A percentile compares a stretch with the other conserved stretches of the same genome.
Conservation (phyloP, 1,140 invertebrate species). For the Zaprionus davidi region DNA sequence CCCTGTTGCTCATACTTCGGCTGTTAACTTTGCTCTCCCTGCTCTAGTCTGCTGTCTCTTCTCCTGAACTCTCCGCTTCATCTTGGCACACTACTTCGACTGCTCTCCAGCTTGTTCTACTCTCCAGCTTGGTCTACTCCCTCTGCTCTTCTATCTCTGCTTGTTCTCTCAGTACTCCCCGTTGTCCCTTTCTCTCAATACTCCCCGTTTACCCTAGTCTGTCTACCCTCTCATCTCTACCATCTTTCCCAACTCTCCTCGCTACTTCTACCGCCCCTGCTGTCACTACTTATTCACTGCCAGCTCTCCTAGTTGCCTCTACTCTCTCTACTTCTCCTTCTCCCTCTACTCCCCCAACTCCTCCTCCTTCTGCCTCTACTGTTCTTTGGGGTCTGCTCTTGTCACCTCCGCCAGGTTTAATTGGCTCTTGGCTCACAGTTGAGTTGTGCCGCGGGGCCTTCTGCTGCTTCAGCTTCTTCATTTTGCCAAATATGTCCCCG, state of each 20-base stretch:
- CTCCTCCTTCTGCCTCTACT: constrained; percentile 46
- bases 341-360: constrained; percentile 13
- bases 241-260: neutral
- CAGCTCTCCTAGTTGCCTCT: too few species aligned
- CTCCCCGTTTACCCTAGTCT: neutral
- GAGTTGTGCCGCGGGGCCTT: neutral
- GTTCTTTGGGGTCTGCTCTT: neutral
- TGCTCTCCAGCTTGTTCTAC: neutral
- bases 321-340: neutral
- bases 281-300: too few species aligned
- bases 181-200: too few species aligned
- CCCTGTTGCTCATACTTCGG: neutral
- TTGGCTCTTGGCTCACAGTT: constrained; percentile 56
- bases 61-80: neutral
- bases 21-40: neutral
- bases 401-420: constrained; percentile 49
- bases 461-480: constrained; percentile 1
- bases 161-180: too few species aligned
- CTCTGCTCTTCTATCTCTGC: neutral
- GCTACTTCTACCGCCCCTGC: neutral
- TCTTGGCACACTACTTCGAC: neutral
- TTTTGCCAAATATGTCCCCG: constrained; percentile 65
- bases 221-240: neutral
- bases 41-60: neutral
- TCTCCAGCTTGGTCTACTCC: neutral